Percentiles rank a stretch among this genome's conserved stretches.
phyloP scores from a whole-genome alignment of 2,888 invertebrate genomes.

The Adineta ricciae region DNA sequence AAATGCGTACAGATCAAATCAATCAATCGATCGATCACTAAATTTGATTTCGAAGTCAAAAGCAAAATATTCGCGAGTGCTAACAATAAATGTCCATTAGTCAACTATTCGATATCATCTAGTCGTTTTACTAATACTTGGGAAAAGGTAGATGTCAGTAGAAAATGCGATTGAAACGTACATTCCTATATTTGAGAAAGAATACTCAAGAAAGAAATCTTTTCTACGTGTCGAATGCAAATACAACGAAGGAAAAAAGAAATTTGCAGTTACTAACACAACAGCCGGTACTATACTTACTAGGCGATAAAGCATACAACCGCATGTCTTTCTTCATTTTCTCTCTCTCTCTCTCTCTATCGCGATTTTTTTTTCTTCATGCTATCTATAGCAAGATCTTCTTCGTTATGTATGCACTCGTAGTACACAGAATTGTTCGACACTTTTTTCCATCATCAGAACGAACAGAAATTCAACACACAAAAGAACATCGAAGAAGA shows the following conservation, averaged over 20 bases:
- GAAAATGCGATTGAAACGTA: neutral
- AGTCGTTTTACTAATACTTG: neutral
- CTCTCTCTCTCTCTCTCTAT: neutral
- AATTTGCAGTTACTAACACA: neutral
- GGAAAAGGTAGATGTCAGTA: neutral
- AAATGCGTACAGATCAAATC: too few species aligned
- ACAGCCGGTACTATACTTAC: neutral
- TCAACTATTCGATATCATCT: too few species aligned
- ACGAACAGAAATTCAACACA: neutral
- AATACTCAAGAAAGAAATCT: neutral
- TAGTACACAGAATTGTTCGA: neutral
- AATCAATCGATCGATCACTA: too few species aligned
- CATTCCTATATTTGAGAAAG: neutral
- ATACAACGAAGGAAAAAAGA: neutral
- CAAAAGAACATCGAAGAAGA: neutral
- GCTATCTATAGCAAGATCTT: neutral
- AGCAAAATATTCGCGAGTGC: too few species aligned
- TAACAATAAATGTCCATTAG: too few species aligned
- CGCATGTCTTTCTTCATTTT: neutral
- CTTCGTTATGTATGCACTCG: neutral
- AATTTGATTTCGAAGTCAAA: too few species aligned
- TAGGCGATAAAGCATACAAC: neutral
- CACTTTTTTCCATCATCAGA: neutral
- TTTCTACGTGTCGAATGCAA: neutral
- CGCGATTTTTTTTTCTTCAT: neutral